Base-by-base conservation (phyloP, 2,888 invertebrate genomes). In the Syrphus vitripennis region DNA sequence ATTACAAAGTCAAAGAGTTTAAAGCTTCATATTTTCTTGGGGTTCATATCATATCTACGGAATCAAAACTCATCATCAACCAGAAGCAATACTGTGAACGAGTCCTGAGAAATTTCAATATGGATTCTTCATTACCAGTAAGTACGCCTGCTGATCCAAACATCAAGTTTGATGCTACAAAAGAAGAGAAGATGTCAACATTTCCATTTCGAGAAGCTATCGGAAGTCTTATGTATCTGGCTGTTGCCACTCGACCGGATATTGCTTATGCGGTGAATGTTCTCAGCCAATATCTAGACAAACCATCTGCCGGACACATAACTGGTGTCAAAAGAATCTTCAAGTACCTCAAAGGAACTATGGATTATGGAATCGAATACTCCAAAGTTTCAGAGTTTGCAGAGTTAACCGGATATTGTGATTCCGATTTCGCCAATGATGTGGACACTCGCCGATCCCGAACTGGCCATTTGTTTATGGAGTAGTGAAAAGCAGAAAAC, bases 21-120 rank as follows among this genome's bases (percentile, higher is more conserved):
- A n/a, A 40, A n/a, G n/a, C n/a, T 40, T 42, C 71, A 24, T 71
- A 71, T 50, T 74, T 63, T 37, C 24, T 74, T 16, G 61, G 48
- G 59, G 24, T 71, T 45, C 71, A 59, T 48, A 71, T 42, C 19
- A 70, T 72, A 16, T 48, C 59, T 31, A 72, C 59, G 31, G 59
- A 59, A 24, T 42, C 63, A 5, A 26, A 63, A 37, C 63, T 74
- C 1, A 63, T 63, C n/a, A 74, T 74, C n/a, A 74, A 74, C 21
- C 74, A 74, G 53, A 53, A 63, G 42, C 74, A 63, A 29, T 63
- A 63, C 40, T 63, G 74, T 29, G 31, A 75, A 61, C 34, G 63
- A 50, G 50, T 74, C 9, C 4, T 63, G 12, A 48, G 5, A 63
- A 74, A 53, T 37, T 61, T 74, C 1, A 61, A 48, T 19, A 74